Percentiles rank a stretch among this genome's conserved stretches.
These are phyloP conservation scores for Microctonus brassicae DNA, from an alignment of 2,888 invertebrate genomes.

Conservation along the genomic window DNA sequence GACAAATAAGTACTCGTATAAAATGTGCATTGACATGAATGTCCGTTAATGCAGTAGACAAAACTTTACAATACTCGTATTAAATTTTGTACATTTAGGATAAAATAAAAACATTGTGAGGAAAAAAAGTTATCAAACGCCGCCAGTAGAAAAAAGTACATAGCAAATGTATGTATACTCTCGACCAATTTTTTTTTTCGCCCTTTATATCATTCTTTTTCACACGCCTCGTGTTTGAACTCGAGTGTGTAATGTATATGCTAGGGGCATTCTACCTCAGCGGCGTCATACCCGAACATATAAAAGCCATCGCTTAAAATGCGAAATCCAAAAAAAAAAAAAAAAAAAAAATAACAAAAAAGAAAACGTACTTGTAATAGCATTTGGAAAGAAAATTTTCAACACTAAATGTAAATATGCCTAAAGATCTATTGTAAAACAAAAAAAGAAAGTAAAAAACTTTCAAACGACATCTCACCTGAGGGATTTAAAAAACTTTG, in stretches of 20 bases:
- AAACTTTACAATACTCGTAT: background rate
- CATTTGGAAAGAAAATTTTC: background rate
- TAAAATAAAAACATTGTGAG: background rate
- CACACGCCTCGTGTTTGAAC: background rate
- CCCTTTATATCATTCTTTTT: background rate
- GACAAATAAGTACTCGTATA: background rate
- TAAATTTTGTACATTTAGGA: background rate
- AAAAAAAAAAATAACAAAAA: slow-evolving; percentile 2
- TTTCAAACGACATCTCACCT: slow-evolving; percentile 11
- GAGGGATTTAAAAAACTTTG: slow-evolving; percentile 14
- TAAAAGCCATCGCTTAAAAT: slow-evolving; percentile 20
- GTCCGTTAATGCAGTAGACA: background rate
- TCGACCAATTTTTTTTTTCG: background rate
- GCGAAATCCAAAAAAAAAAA: slow-evolving; percentile 11
- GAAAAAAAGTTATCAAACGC: background rate
- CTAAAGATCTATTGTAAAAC: slow-evolving; percentile 5
- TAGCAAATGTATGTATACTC: background rate
- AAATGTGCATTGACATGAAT: background rate
- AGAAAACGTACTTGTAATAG: slow-evolving; percentile 9
- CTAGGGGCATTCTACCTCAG: slow-evolving; percentile 14
- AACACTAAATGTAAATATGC: slow-evolving; percentile 9
- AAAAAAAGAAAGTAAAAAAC: background rate
- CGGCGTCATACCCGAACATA: background rate
- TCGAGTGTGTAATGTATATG: slow-evolving; percentile 21
- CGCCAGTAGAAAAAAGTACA: background rate